phyloP scores from a whole-genome alignment of 2,888 invertebrate species.

The Thalpophila matura region DNA sequence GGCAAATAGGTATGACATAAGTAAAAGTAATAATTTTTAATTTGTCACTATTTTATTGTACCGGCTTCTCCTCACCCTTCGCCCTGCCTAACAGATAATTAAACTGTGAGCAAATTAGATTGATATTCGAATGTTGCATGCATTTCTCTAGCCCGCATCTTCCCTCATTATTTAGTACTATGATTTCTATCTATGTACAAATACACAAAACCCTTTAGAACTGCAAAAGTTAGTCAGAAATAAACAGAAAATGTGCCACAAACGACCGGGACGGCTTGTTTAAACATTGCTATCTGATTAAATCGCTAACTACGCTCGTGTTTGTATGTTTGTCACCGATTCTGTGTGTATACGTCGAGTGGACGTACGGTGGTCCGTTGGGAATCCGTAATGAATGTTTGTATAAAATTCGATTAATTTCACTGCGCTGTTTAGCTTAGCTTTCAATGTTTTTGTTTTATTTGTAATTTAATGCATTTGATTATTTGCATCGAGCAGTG shows the following conservation, averaged over 20 bases:
- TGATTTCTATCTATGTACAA: neutral
- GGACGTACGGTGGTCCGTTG: slow-evolving; percentile 11
- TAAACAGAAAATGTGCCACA: slow-evolving; percentile 30
- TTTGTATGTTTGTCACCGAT: slow-evolving; percentile 55
- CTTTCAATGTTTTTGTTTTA: slow-evolving; percentile 21
- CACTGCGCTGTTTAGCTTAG: slow-evolving; percentile 23
- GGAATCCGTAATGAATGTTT: slow-evolving; percentile 46
- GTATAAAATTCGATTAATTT: slow-evolving; percentile 51
- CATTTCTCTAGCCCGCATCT: too few relatives aligned
- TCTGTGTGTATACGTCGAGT: slow-evolving; percentile 4
- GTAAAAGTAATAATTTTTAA: too few relatives aligned
- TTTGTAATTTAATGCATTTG: neutral
- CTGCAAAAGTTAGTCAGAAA: slow-evolving; percentile 2
- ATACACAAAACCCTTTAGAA: slow-evolving; percentile 6
- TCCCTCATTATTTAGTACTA: neutral
- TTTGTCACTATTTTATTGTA: too few relatives aligned
- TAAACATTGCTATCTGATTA: slow-evolving; percentile 54
- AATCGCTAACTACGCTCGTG: slow-evolving; percentile 39
- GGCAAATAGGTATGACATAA: too few relatives aligned
- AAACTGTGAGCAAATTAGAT: too few relatives aligned
- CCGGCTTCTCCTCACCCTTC: too few relatives aligned
- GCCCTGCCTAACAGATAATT: too few relatives aligned
- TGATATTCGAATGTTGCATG: too few relatives aligned
- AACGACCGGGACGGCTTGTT: slow-evolving; percentile 17
- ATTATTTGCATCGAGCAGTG: too few relatives aligned